Conservation (phyloP, 2,797 vertebrate species). For the Discoglossus pictus region DNA sequence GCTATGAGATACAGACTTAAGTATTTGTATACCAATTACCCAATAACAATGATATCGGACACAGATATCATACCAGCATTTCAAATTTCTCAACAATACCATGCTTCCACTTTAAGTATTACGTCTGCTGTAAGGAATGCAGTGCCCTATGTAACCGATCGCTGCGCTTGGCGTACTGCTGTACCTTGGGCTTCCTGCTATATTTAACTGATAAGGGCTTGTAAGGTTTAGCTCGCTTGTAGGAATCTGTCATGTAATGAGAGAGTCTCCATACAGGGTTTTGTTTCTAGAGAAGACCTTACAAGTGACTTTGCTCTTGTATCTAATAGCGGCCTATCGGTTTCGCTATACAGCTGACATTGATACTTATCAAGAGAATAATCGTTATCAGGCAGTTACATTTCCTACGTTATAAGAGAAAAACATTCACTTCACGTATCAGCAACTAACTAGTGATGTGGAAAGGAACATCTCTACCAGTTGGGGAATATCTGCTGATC, state of each 20-base stretch:
- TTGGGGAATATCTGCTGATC: conserved; percentile 6
- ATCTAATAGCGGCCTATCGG: neutral
- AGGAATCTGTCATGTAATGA: conserved; percentile 41
- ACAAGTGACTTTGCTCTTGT: conserved; percentile 34
- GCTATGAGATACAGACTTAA: neutral
- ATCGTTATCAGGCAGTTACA: neutral
- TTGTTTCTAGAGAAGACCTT: conserved; percentile 34
- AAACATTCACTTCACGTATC: neutral
- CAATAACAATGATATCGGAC: conserved; percentile 10
- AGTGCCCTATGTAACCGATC: conserved; percentile 53
- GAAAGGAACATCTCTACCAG: neutral
- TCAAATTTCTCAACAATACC: conserved; percentile 46
- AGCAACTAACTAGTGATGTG: neutral
- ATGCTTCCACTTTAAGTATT: conserved; percentile 46
- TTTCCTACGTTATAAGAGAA: neutral
- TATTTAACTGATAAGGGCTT: conserved; percentile 58
- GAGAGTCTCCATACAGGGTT: conserved; percentile 36
- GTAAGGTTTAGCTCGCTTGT: conserved; percentile 57
- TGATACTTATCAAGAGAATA: conserved; percentile 15
- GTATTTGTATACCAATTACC: neutral
- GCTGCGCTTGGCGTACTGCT: conserved; percentile 46
- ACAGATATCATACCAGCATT: conserved; percentile 34
- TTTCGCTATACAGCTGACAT: conserved; percentile 40
- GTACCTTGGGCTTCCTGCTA: conserved; percentile 51
- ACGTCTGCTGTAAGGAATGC: conserved; percentile 49